phyloP scores from a whole-genome alignment of 2,113 vertebrate genomes.

The Xiphophorus couchianus region DNA sequence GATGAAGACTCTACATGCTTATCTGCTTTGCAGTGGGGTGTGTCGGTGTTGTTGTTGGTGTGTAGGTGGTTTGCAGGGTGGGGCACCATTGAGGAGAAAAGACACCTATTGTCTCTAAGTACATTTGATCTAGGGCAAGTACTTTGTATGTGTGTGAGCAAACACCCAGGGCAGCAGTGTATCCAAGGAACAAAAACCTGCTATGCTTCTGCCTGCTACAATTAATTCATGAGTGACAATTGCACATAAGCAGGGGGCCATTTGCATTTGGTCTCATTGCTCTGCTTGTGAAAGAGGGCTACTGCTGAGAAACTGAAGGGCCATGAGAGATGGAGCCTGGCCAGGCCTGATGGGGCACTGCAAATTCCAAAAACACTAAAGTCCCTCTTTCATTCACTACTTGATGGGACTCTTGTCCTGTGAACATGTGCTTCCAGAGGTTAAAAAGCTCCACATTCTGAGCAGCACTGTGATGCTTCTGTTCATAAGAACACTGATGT shows the following conservation, averaged over 20 bases:
- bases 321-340: slow-evolving; percentile 38
- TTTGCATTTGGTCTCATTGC: slow-evolving; percentile 77
- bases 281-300: slow-evolving; percentile 49
- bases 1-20: not conserved
- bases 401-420: slow-evolving; percentile 49
- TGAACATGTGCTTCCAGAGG: slow-evolving; percentile 52
- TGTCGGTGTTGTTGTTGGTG: slow-evolving; percentile 5
- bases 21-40: slow-evolving; percentile 8
- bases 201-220: slow-evolving; percentile 31
- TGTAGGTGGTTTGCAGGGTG: slow-evolving; percentile 21
- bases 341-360: slow-evolving; percentile 35
- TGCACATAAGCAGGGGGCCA: slow-evolving; percentile 40
- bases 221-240: slow-evolving; percentile 48
- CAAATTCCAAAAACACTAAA: slow-evolving; percentile 33
- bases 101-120: slow-evolving; percentile 41
- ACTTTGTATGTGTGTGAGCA: not conserved
- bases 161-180: slow-evolving; percentile 19
- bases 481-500: slow-evolving; percentile 16
- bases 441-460: slow-evolving; percentile 49
- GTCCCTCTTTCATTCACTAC: slow-evolving; percentile 45
- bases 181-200: slow-evolving; percentile 47
- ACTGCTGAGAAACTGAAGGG: slow-evolving; percentile 47
- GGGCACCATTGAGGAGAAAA: slow-evolving; percentile 41
- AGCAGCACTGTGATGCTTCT: slow-evolving; percentile 6
- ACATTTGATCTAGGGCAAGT: slow-evolving; percentile 37